Conservation (phyloP, 2,113 vertebrate species). For the Merops nubicus region DNA sequence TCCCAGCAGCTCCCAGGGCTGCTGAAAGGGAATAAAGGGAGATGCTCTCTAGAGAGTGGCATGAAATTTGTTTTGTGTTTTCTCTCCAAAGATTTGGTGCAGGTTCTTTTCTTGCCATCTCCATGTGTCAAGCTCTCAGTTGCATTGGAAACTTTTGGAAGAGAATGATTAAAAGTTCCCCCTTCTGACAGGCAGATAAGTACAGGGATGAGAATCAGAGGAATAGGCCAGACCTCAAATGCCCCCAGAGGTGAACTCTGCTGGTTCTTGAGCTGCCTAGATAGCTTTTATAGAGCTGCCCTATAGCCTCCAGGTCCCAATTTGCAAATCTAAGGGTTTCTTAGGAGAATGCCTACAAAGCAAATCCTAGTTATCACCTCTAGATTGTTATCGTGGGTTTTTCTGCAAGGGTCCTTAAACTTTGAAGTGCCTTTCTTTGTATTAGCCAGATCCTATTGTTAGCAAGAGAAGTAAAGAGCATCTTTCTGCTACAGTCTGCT, state of each 20-base stretch:
- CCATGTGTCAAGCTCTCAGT: neutral
- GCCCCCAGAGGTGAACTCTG: neutral
- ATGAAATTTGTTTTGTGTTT: neutral
- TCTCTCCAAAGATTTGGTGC: neutral
- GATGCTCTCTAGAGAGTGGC: neutral
- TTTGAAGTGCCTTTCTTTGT: neutral
- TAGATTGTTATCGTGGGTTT: neutral
- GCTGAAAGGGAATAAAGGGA: neutral
- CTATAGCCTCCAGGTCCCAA: neutral
- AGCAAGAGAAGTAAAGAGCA: neutral
- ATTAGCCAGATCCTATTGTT: neutral
- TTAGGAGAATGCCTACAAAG: neutral
- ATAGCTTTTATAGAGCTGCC: neutral
- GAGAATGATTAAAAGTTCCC: neutral
- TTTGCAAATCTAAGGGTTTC: neutral
- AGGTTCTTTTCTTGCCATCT: neutral
- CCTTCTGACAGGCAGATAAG: neutral
- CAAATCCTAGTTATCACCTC: neutral
- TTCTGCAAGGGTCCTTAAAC: neutral
- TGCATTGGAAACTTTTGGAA: neutral
- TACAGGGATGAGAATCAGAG: neutral
- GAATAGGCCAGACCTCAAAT: neutral
- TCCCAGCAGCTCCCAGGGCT: neutral
- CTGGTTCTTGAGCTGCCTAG: neutral
- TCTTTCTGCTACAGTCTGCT: neutral